Base-by-base conservation (phyloP, 2,797 vertebrate species). In the Distichodus sexfasciatus region DNA sequence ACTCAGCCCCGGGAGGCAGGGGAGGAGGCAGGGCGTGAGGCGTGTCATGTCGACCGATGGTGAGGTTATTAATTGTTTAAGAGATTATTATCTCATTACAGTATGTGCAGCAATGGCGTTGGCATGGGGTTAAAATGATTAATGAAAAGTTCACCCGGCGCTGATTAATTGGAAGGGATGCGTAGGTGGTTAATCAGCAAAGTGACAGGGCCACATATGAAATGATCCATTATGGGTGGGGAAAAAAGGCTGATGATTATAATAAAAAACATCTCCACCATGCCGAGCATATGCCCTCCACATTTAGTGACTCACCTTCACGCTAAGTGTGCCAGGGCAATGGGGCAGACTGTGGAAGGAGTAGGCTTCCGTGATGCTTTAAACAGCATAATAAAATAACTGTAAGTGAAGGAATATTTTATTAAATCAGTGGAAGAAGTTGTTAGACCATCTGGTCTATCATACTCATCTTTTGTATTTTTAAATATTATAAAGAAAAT, bases 21-120 rank as follows among this genome's bases (percentile, higher is more conserved):
- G 61, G 35, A 72, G 51, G 36, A 21, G 31, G 40, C 69, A 57
- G 53, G 53, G 67, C 36, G 78, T 48, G 73, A 55, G 78, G 63
- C 81, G 79, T 61, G 73, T 83, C 81, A 80, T 9, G 28, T 53
- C 12, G 14, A 55, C 82, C 78, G 71, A 80, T 81, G 83, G 81
- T 47, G 74, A 80, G 82, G 82, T 90, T 89, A 87, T 89, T 91
- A 88, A 91, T 90, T 90, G 88, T 88, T 84, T 81, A 82, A 83
- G 81, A 88, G 86, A 90, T 88, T 87, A 91, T 89, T 88, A 87
- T 91, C 86, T 86, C 84, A 88, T 90, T 91, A 89, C 83, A 83
- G 87, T 85, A 78, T 73, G 83, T 80, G 84, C 81, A 86, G 82
- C 75, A 86, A 84, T 86, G 76, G 84, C 83, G 85, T 85, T 70